Base-by-base conservation (phyloP, 2,113 vertebrate genomes). In the Grallaria varia region DNA sequence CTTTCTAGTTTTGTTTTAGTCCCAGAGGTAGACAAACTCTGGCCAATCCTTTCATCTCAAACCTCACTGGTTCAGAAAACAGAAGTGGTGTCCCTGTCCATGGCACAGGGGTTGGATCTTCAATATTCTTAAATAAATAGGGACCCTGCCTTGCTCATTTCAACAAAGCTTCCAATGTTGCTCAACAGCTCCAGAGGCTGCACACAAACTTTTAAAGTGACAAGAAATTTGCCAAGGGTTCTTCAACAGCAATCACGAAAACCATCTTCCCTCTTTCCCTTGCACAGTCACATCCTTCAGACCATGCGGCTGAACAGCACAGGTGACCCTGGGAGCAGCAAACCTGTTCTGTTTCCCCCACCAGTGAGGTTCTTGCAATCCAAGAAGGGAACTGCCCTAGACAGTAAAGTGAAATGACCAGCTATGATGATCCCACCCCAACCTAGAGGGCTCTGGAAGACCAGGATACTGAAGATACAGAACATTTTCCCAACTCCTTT, bases 401-500 rank as follows among this genome's bases (percentile, higher is more conserved):
- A 96, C 82, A 93, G 91, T 87, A 90, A 97, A 97, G 90, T 88
- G 97, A 97, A 97, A 96, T 93, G 95, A 97, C 95, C 90, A 97
- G 93, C 44, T 89, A 71, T 94, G 96, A 93, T 84, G 96, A 96
- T 95, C 96, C 96, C 96, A 97, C 93, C 95, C 96, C 95, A 96
- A 97, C 93, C 97, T 28, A 98, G 96, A 98, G 95, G 95, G 97
- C 97, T 98, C 95, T 95, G 97, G 97, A 98, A 98, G 97, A 98
- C 96, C 97, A 98, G 98, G 98, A 98, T 98, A 98, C 98, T 98
- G 98, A 98, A 98, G 98, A 98, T 98, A 99, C 98, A 99, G 98
- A 99, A 98, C 98, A 97, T 97, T 97, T 97, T 95, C 89, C 96
- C 96, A 96, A 88, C 79, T 93, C 40, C 92, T 93, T 81, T 64